Percentiles rank a stretch among this genome's conserved stretches.
phyloP scores from a whole-genome alignment of 53 echinoderm and acorn worm species.

The Holothuria scabra region DNA sequence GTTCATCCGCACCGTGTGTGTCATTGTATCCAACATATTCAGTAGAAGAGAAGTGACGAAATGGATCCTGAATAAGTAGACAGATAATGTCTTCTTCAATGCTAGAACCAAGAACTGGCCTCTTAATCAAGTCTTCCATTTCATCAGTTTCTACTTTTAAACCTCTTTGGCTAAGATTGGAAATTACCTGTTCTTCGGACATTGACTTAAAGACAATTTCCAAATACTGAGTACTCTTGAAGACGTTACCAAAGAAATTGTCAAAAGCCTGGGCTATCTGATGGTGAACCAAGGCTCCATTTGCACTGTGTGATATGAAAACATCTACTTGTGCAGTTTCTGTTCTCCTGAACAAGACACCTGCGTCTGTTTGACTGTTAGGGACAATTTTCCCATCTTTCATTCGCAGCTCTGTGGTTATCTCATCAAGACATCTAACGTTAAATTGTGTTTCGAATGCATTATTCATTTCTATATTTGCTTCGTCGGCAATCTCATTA shows the following conservation, averaged over 20 bases:
- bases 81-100: slow-evolving; percentile 24
- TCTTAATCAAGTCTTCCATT: background rate
- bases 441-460: background rate
- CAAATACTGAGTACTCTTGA: too few relatives aligned
- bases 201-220: slow-evolving; percentile 5
- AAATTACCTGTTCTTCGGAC: background rate
- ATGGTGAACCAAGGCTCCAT: background rate
- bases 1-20: background rate
- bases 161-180: background rate
- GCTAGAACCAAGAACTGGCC: background rate
- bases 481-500: background rate
- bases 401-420: background rate
- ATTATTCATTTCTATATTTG: background rate
- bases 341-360: background rate
- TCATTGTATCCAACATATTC: slow-evolving; percentile 37
- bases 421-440: background rate
- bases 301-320: slow-evolving; percentile 26
- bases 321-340: background rate
- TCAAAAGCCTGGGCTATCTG: slow-evolving; percentile 13
- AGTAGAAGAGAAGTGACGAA: background rate
- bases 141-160: background rate
- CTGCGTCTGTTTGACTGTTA: background rate
- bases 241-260: background rate
- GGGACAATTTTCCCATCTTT: background rate
- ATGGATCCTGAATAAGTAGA: slow-evolving; percentile 4